A percentile compares a stretch with the other conserved stretches of the same genome.
Evolutionary conservation across 2,113 vertebrate species (phyloP).

Genomic region (Ammodytes marinus): DNA sequence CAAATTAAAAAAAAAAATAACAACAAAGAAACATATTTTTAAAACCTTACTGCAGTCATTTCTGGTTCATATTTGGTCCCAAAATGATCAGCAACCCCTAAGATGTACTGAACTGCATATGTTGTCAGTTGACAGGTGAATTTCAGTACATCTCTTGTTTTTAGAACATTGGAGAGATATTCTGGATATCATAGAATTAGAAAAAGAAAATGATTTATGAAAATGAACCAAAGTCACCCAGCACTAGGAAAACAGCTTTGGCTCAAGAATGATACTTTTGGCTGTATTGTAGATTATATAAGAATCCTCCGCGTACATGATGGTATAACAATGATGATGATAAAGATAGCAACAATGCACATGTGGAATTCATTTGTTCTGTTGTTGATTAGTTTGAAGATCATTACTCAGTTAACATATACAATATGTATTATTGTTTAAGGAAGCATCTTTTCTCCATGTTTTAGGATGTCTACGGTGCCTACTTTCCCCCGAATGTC

Average conservation of each 20-base stretch:
- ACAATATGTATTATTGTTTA: not conserved
- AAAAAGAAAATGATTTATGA: too few relatives aligned
- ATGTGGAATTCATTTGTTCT: not conserved
- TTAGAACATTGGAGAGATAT: not conserved
- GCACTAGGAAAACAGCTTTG: too few relatives aligned
- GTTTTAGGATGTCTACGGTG: slow-evolving; percentile 72
- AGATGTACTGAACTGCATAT: too few relatives aligned
- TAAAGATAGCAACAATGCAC: not conserved
- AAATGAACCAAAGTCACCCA: too few relatives aligned
- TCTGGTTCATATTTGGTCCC: not conserved
- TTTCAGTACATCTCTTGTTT: not conserved
- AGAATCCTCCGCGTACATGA: not conserved
- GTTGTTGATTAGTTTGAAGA: not conserved
- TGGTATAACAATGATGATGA: not conserved
- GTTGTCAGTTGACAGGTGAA: not conserved
- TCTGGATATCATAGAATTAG: not conserved
- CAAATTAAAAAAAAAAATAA: not conserved
- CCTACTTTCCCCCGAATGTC: slow-evolving; percentile 30
- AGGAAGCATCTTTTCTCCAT: not conserved
- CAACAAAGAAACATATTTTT: not conserved
- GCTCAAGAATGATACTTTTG: too few relatives aligned
- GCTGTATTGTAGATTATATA: too few relatives aligned
- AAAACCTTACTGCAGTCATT: not conserved
- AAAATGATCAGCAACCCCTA: not conserved
- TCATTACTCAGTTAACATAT: not conserved